Percentiles rank a stretch among this genome's conserved stretches.
Evolutionary conservation across 2,888 invertebrate genomes (phyloP).

Genomic region (Oscheius sp.): DNA sequence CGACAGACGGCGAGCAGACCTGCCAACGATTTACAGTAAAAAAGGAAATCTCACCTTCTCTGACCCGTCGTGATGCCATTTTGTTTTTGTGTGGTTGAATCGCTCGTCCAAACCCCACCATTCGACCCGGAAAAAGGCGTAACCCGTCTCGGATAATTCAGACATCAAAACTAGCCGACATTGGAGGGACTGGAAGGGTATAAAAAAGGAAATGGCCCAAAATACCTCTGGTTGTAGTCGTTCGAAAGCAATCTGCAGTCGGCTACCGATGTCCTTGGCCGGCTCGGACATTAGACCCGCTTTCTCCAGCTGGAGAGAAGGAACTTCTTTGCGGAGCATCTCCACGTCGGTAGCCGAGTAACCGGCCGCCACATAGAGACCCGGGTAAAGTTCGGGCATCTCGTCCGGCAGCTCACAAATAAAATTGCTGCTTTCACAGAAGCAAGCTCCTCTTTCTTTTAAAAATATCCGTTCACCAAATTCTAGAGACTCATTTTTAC

Average conservation of each 20-base stretch:
- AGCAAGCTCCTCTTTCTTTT: constrained; percentile 69
- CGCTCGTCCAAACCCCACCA: constrained; percentile 65
- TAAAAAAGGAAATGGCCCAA: not conserved
- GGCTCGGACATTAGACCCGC: constrained; percentile 62
- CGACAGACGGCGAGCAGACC: constrained; percentile 66
- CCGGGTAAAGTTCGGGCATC: constrained; percentile 59
- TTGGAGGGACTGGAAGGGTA: constrained; percentile 48
- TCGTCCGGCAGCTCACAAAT: constrained; percentile 67
- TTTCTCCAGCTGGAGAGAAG: constrained; percentile 57
- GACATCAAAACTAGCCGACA: constrained; percentile 65
- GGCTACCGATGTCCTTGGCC: constrained; percentile 63
- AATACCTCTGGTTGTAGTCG: constrained; percentile 55
- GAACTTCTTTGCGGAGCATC: constrained; percentile 61
- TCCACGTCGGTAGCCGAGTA: constrained; percentile 64
- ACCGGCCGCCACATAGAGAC: constrained; percentile 65
- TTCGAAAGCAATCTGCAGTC: constrained; percentile 68
- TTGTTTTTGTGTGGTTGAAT: constrained; percentile 59
- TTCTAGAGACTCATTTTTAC: constrained; percentile 41
- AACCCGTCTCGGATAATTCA: constrained; percentile 55
- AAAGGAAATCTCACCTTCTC: constrained; percentile 71
- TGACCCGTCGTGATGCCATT: constrained; percentile 67
- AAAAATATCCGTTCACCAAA: constrained; percentile 70
- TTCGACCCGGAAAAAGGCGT: constrained; percentile 66
- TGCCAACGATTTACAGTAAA: no score
- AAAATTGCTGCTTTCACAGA: constrained; percentile 64